Evolutionary conservation across 2,888 invertebrate genomes (phyloP).

Genomic region (Drosophila atroscutellata): DNA sequence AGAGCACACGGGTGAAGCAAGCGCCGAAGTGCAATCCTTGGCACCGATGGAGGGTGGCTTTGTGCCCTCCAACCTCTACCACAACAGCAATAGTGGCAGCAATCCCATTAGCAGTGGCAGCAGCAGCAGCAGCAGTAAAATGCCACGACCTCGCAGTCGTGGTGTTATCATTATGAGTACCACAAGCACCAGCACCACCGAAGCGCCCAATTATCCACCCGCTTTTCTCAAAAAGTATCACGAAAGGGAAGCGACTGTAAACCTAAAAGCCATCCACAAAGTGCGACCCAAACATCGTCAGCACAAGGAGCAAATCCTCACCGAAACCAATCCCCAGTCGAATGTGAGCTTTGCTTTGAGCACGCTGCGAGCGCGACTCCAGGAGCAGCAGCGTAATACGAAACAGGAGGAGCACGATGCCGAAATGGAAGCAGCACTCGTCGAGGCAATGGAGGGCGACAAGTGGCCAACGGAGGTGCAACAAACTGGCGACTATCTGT

Average conservation of each 20-base stretch:
- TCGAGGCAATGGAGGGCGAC: constrained; percentile 65
- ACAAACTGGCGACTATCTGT: constrained; percentile 62
- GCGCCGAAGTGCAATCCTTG: constrained; percentile 56
- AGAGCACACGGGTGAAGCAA: constrained; percentile 81
- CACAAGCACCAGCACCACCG: constrained; percentile 63
- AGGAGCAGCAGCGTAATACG: constrained; percentile 55
- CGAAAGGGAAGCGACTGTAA: constrained; percentile 52
- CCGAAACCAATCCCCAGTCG: constrained; percentile 15
- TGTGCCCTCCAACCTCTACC: constrained; percentile 59
- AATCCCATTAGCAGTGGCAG: neutral
- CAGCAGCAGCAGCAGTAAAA: neutral
- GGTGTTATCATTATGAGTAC: constrained; percentile 10
- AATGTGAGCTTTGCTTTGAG: constrained; percentile 62
- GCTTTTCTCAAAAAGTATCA: constrained; percentile 74
- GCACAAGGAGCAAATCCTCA: constrained; percentile 46
- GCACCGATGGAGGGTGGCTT: constrained; percentile 65
- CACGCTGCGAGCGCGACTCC: constrained; percentile 64
- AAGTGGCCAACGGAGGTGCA: constrained; percentile 76
- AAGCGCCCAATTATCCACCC: constrained; percentile 81
- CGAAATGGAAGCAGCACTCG: constrained; percentile 49
- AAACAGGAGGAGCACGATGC: constrained; percentile 57
- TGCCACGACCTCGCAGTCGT: constrained; percentile 39
- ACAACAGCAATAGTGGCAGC: constrained; percentile 9
- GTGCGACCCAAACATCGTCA: constrained; percentile 29
- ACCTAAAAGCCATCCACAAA: constrained; percentile 37